Conservation (phyloP, 2,888 invertebrate species). For the Aleiodes alternator region DNA sequence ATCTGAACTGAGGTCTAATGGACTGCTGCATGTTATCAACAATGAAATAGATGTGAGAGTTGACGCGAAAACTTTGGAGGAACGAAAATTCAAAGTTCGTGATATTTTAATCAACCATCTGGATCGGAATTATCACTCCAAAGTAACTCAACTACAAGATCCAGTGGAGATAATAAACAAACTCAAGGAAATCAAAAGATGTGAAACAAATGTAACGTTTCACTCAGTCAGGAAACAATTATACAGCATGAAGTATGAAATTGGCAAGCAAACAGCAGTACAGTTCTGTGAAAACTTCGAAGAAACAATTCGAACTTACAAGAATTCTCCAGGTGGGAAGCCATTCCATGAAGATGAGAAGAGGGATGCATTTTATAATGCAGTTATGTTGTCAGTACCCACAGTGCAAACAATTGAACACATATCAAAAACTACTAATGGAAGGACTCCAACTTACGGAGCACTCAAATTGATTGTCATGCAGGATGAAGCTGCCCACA, state of each 20-base stretch:
- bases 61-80: slow-evolving; percentile 45
- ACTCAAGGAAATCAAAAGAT: slow-evolving; percentile 52
- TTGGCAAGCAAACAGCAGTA: slow-evolving; percentile 43
- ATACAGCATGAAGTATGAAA: neutral
- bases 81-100: slow-evolving; percentile 52
- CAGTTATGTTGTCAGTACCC: slow-evolving; percentile 30
- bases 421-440: neutral
- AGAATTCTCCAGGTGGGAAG: slow-evolving; percentile 41
- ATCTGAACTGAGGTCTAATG: slow-evolving; percentile 45
- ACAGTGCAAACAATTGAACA: slow-evolving; percentile 35
- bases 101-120: slow-evolving; percentile 56
- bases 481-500: neutral
- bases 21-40: slow-evolving; percentile 49
- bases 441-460: no score
- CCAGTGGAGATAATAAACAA: slow-evolving; percentile 50
- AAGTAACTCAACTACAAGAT: slow-evolving; percentile 52
- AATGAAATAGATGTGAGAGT: neutral
- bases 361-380: slow-evolving; percentile 49
- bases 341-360: slow-evolving; percentile 50
- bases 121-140: slow-evolving; percentile 53
- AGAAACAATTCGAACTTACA: slow-evolving; percentile 49
- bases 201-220: slow-evolving; percentile 52
- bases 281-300: slow-evolving; percentile 52
- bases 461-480: no score
- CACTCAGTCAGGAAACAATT: neutral